Percentiles rank a stretch among this genome's conserved stretches.
Evolutionary conservation across 1,140 invertebrate genomes (phyloP).

Genomic region (Polypedilum vanderplanki): DNA sequence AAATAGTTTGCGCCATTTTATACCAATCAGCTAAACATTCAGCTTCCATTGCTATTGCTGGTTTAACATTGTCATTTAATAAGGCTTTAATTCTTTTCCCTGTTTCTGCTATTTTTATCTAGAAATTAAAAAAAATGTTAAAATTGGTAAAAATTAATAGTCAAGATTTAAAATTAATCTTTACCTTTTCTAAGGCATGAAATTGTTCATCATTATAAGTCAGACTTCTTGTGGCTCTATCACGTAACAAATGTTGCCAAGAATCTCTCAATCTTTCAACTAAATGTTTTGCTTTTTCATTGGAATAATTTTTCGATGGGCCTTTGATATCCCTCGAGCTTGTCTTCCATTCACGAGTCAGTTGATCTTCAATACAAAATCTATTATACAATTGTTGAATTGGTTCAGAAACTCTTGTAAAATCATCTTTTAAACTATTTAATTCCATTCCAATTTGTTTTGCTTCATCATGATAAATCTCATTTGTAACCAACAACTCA

Average conservation of each 20-base stretch:
- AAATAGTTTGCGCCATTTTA: conserved; percentile 70
- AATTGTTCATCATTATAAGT: conserved; percentile 93
- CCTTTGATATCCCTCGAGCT: conserved; percentile 59
- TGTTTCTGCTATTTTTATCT: conserved; percentile 52
- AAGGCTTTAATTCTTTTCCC: conserved; percentile 58
- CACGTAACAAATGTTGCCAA: conserved; percentile 84
- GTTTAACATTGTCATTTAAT: conserved; percentile 56
- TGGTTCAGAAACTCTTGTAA: conserved; percentile 40
- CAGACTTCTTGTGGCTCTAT: conserved; percentile 72
- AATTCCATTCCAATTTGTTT: conserved; percentile 24
- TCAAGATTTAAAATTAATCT: conserved; percentile 43
- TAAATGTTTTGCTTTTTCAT: conserved; percentile 63
- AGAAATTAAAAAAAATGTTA: not conserved
- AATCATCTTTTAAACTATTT: conserved; percentile 36
- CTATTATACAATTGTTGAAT: conserved; percentile 41
- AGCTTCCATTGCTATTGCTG: conserved; percentile 57
- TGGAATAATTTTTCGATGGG: conserved; percentile 57
- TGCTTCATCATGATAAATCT: not conserved
- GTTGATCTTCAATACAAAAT: conserved; percentile 39
- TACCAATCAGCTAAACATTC: conserved; percentile 75
- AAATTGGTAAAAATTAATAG: not conserved
- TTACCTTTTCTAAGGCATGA: conserved; percentile 77
- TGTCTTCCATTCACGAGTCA: conserved; percentile 61
- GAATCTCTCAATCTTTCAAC: conserved; percentile 76
- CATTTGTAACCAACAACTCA: conserved; percentile 32